Percentiles rank a stretch among this genome's conserved stretches.
Conservation (phyloP, 1,140 invertebrate genomes). For the Arctopsyche grandis region DNA sequence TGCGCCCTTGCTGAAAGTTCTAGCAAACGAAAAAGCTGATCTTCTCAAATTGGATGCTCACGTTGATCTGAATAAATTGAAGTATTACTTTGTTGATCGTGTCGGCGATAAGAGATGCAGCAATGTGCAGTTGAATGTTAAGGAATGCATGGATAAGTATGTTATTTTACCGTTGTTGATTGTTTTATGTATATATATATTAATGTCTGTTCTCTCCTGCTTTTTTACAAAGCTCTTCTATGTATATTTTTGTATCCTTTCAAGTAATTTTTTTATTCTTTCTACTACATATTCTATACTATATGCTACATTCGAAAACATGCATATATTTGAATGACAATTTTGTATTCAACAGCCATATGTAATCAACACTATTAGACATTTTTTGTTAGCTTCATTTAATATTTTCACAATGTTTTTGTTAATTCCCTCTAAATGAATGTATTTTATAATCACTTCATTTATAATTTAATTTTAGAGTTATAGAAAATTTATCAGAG, state of each 20-base stretch:
- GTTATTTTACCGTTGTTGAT: no score
- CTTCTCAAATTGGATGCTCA: constrained; percentile 58
- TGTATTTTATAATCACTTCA: background rate
- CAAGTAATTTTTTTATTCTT: no score
- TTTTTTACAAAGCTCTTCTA: no score
- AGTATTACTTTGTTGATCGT: constrained; percentile 82
- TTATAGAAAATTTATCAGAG: constrained; percentile 47
- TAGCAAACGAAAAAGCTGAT: constrained; percentile 66
- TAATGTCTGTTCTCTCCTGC: no score
- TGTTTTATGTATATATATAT: background rate
- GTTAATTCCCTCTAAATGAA: background rate
- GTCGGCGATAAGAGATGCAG: constrained; percentile 75
- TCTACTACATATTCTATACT: no score
- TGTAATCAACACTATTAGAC: no score
- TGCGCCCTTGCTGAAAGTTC: constrained; percentile 73
- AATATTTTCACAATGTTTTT: no score
- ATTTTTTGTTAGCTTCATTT: no score
- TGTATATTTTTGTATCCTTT: no score
- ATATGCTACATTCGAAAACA: no score
- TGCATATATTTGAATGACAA: no score
- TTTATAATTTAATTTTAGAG: constrained; percentile 32
- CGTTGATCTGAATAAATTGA: constrained; percentile 67
- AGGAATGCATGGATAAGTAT: constrained; percentile 69
- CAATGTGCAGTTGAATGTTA: constrained; percentile 75
- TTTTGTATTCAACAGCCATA: no score